Evolutionary conservation across 2,888 invertebrate genomes (phyloP).

Genomic region (Drosophila colorata): DNA sequence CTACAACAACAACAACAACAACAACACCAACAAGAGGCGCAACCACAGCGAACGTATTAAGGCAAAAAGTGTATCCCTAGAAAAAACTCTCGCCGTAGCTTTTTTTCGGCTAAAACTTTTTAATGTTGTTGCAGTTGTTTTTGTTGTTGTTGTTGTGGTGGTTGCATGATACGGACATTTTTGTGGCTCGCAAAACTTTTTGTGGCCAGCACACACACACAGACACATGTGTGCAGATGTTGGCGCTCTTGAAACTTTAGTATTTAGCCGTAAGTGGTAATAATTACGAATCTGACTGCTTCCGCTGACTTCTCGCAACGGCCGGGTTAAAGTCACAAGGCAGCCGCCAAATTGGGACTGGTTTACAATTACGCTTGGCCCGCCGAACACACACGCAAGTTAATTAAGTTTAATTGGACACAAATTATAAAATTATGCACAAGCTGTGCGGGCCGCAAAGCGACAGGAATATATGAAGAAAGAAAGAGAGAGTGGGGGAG

Average conservation of each 20-base stretch:
- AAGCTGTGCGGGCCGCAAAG: background rate
- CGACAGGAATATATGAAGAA: background rate
- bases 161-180: slow-evolving; percentile 74
- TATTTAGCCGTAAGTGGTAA: slow-evolving; percentile 81
- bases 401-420: slow-evolving; percentile 82
- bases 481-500: background rate
- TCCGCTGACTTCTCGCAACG: slow-evolving; percentile 5
- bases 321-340: slow-evolving; percentile 24
- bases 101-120: slow-evolving; percentile 62
- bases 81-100: slow-evolving; percentile 45
- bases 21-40: background rate
- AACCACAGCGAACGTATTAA: slow-evolving; percentile 62
- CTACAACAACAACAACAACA: slow-evolving; percentile 28
- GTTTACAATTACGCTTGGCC: slow-evolving; percentile 30
- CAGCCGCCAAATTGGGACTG: slow-evolving; percentile 21
- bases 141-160: slow-evolving; percentile 48
- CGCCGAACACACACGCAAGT: slow-evolving; percentile 46
- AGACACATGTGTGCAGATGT: slow-evolving; percentile 4
- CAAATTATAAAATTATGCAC: slow-evolving; percentile 66
- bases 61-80: slow-evolving; percentile 65
- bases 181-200: slow-evolving; percentile 59
- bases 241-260: slow-evolving; percentile 41
- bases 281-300: slow-evolving; percentile 68
- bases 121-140: slow-evolving; percentile 36
- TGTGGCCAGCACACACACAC: slow-evolving; percentile 32